Percentiles rank a stretch among this genome's conserved stretches.
Conservation (phyloP, 1,140 invertebrate genomes). For the Hirudo medicinalis region DNA sequence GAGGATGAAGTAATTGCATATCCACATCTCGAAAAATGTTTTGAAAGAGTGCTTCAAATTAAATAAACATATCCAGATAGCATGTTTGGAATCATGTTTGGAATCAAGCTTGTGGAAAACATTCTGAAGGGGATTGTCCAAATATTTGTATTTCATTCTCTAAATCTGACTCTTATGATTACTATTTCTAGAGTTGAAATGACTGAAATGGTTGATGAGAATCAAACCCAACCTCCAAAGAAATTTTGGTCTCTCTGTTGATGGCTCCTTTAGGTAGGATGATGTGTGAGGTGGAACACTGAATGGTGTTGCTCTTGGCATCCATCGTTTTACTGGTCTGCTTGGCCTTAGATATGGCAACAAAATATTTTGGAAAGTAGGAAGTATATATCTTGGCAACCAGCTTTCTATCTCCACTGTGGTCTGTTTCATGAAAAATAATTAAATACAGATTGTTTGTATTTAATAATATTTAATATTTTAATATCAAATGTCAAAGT, state of each 20-base stretch:
- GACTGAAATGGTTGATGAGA: not conserved
- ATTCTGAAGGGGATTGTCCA: no score
- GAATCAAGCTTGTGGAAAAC: no score
- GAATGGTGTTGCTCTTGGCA: not conserved
- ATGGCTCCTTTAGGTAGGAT: slow-evolving; percentile 5
- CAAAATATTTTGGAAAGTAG: slow-evolving; percentile 15
- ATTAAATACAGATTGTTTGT: not conserved
- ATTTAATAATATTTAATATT: not conserved
- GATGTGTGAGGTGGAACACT: slow-evolving; percentile 9
- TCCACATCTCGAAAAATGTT: no score
- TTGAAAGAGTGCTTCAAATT: no score
- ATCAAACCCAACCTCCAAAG: slow-evolving; percentile 12
- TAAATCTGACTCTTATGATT: no score
- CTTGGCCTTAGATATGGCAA: slow-evolving; percentile 4
- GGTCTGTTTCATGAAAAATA: not conserved
- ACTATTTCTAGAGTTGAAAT: not conserved
- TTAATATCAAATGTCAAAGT: not conserved
- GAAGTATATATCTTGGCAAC: slow-evolving; percentile 9
- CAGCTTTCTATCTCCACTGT: slow-evolving; percentile 7
- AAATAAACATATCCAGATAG: no score
- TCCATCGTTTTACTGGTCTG: not conserved
- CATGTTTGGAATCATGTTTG: no score
- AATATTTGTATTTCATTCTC: no score
- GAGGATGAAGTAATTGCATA: no score
- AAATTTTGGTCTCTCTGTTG: slow-evolving; percentile 12